Conservation (phyloP, 2,797 vertebrate species). For the Peromyscus eremicus region DNA sequence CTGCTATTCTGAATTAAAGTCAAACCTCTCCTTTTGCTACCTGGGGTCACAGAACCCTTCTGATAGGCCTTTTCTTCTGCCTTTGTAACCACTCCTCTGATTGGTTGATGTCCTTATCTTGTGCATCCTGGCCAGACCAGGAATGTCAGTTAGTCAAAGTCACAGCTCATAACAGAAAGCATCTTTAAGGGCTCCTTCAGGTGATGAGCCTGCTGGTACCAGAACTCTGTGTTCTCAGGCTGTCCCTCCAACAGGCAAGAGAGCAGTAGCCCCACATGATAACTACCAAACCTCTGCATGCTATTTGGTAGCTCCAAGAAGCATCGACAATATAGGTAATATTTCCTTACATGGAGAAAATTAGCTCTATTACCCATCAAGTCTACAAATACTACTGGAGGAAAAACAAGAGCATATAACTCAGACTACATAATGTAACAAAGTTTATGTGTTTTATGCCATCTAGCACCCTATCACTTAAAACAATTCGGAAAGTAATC, state of each 20-base stretch:
- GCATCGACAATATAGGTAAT: not conserved
- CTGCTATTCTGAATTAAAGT: not conserved
- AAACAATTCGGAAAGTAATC: slow-evolving; percentile 25
- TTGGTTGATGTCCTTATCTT: not conserved
- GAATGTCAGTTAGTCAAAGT: not conserved
- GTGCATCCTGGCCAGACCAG: not conserved
- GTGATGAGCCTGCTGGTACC: rapidly evolving
- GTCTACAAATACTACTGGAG: not conserved
- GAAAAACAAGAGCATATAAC: not conserved
- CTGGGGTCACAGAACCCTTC: not conserved
- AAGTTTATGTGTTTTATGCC: not conserved
- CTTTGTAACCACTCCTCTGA: not conserved
- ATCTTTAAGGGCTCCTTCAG: not conserved
- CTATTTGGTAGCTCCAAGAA: not conserved
- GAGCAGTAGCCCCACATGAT: rapidly evolving
- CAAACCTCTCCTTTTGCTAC: not conserved
- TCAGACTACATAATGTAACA: not conserved
- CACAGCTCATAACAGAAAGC: not conserved
- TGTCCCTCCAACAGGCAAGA: not conserved
- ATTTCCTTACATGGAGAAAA: not conserved
- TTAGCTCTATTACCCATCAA: not conserved
- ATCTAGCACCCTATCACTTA: not conserved
- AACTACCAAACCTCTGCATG: not conserved
- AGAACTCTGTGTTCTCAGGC: not conserved
- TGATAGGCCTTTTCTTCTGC: not conserved